phyloP scores from a whole-genome alignment of 2,888 invertebrate genomes.

The Hesperia comma region DNA sequence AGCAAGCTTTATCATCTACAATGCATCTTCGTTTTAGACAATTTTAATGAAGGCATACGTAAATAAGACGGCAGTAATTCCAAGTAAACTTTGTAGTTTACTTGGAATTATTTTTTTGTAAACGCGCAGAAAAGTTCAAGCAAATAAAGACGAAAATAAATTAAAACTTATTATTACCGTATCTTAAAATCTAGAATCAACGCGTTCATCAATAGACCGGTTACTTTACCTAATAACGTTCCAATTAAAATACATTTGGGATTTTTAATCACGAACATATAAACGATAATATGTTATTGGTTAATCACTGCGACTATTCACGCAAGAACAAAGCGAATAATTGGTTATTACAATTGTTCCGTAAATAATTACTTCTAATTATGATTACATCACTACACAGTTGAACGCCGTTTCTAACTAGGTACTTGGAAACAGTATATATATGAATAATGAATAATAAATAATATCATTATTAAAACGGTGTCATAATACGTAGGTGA shows the following conservation, averaged over 20 bases:
- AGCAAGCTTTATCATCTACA: no score
- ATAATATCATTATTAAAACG: constrained; percentile 22
- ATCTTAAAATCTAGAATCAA: no score
- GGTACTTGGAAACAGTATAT: constrained; percentile 27
- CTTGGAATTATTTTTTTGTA: no score
- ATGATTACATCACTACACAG: constrained; percentile 34
- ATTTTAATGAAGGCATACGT: no score
- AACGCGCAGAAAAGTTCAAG: no score
- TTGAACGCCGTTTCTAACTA: constrained; percentile 23
- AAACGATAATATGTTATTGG: constrained; percentile 31
- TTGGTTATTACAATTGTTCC: constrained; percentile 34
- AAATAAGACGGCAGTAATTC: no score
- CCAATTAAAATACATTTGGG: constrained; percentile 19
- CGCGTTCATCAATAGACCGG: no score
- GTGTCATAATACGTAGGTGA: constrained; percentile 22
- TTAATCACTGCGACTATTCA: constrained; percentile 28
- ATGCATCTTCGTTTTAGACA: no score
- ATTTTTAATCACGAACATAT: constrained; percentile 20
- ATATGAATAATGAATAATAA: constrained; percentile 30
- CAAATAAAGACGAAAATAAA: no score
- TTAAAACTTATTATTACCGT: no score
- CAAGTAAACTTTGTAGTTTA: no score
- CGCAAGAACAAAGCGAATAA: constrained; percentile 32
- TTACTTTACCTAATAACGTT: constrained; percentile 13
- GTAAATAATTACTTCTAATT: constrained; percentile 32